Evolutionary conservation across 2,113 vertebrate genomes (phyloP).

Genomic region (Verasper variegatus): DNA sequence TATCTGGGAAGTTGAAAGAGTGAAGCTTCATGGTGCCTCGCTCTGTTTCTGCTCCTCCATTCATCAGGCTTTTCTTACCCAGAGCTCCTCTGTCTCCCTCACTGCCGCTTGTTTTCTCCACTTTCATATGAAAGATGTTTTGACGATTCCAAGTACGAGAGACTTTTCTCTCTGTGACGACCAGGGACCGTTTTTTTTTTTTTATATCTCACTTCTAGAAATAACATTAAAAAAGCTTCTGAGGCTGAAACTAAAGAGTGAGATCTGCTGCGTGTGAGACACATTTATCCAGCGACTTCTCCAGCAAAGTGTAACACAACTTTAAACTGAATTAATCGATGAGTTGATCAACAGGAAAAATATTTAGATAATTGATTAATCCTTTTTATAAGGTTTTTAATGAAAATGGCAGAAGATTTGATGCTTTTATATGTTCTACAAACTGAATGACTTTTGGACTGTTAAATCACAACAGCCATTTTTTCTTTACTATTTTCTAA

Average conservation of each 20-base stretch:
- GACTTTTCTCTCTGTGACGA: background rate
- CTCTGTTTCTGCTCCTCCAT: constrained; percentile 33
- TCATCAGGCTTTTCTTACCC: constrained; percentile 27
- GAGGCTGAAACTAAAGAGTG: background rate
- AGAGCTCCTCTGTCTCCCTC: constrained; percentile 5
- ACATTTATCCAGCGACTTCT: background rate
- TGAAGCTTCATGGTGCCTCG: constrained; percentile 53
- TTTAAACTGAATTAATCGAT: background rate
- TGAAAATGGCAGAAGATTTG: no score
- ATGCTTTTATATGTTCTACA: no score
- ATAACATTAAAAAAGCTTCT: background rate
- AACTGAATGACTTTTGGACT: no score
- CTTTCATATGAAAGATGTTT: constrained; percentile 23
- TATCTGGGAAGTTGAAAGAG: constrained; percentile 66
- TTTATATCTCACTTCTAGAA: background rate
- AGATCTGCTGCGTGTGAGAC: background rate
- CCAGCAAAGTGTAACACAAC: background rate
- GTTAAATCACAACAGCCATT: no score
- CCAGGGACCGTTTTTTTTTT: background rate
- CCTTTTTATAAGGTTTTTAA: no score
- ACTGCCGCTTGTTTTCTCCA: background rate
- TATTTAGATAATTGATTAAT: no score
- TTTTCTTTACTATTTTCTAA: no score
- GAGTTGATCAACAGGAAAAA: no score
- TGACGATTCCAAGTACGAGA: constrained; percentile 7